Percentiles rank a stretch among this genome's conserved stretches.
Conservation (phyloP, 2,113 vertebrate genomes). For the Crotalus helleri region DNA sequence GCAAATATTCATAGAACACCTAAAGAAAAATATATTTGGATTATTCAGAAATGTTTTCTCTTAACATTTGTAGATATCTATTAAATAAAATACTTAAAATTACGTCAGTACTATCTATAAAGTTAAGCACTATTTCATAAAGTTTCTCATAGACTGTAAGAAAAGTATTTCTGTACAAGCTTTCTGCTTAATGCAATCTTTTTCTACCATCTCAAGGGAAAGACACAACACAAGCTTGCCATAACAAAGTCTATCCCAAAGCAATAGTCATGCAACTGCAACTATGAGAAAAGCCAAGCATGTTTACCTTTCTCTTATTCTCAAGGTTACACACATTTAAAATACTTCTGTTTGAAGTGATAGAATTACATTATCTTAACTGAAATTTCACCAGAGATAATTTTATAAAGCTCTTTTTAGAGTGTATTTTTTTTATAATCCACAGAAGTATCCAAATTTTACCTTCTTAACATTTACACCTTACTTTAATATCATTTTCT, state of each 20-base stretch:
- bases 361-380: constrained; percentile 52
- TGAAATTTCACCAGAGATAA: constrained; percentile 18
- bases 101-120: constrained; percentile 17
- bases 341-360: constrained; percentile 54
- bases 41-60: constrained; percentile 38
- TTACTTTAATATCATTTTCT: constrained; percentile 38
- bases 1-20: constrained; percentile 60
- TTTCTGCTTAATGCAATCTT: background rate
- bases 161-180: constrained; percentile 5
- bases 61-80: background rate
- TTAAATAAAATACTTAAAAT: constrained; percentile 16
- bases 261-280: background rate
- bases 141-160: constrained; percentile 14
- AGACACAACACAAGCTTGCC: background rate
- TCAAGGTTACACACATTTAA: constrained; percentile 23
- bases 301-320: background rate
- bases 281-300: constrained; percentile 39
- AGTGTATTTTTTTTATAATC: constrained; percentile 9
- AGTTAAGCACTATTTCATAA: background rate
- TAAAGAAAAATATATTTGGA: constrained; percentile 52
- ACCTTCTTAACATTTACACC: constrained; percentile 7
- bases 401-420: constrained; percentile 45
- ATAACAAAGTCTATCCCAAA: background rate
- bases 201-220: background rate
- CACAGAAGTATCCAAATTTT: constrained; percentile 31